These are phyloP conservation scores for Clarias gariepinus DNA, from an alignment of 2,113 vertebrate species.

Conservation along the genomic window DNA sequence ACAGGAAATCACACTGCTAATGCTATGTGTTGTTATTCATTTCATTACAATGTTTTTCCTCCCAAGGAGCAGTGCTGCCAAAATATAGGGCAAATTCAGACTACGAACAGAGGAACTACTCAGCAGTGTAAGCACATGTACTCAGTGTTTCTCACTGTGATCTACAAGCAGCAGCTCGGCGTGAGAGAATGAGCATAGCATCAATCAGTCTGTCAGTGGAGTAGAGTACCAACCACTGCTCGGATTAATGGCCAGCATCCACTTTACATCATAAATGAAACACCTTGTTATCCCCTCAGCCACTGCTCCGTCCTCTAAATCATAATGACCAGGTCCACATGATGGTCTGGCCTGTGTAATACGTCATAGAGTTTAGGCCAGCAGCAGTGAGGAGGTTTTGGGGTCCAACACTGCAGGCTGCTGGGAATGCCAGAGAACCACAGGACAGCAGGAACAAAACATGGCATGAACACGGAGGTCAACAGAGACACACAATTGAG, in stretches of 20 bases:
- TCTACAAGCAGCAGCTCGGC: conserved; percentile 64
- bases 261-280: conserved; percentile 69
- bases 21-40: no score
- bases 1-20: no score
- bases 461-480: conserved; percentile 63
- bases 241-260: conserved; percentile 68
- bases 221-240: conserved; percentile 65
- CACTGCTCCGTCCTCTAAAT: conserved; percentile 37
- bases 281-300: conserved; percentile 48
- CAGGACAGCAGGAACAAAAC: conserved; percentile 46
- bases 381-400: conserved; percentile 59
- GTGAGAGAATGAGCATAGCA: conserved; percentile 60
- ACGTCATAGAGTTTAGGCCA: conserved; percentile 19
- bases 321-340: conserved; percentile 39
- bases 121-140: conserved; percentile 70
- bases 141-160: conserved; percentile 73
- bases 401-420: conserved; percentile 44
- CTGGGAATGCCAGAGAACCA: conserved; percentile 32
- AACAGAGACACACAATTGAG: conserved; percentile 64
- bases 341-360: conserved; percentile 16
- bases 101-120: conserved; percentile 58
- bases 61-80: no score
- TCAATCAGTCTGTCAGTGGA: conserved; percentile 68
- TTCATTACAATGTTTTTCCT: no score
- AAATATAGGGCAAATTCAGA: conserved; percentile 37